These are phyloP conservation scores for Ardeotis arabs DNA, from an alignment of 2,113 vertebrate species.

Conservation along the genomic window DNA sequence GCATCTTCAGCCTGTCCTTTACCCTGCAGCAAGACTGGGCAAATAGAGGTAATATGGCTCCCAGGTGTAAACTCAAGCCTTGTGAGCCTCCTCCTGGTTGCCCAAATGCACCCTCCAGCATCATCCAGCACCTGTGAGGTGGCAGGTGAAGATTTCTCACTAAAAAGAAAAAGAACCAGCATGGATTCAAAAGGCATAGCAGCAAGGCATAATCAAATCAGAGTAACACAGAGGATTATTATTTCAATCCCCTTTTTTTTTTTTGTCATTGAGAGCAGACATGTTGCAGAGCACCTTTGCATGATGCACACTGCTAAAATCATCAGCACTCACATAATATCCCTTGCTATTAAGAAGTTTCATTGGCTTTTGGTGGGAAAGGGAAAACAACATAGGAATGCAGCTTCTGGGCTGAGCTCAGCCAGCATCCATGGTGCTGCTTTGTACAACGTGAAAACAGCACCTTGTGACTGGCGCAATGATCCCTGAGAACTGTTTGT, in stretches of 20 bases:
- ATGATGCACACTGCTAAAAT: not conserved
- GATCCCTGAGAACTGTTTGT: not conserved
- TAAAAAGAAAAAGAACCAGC: not conserved
- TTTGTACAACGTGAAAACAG: accelerated
- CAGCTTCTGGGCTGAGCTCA: not conserved
- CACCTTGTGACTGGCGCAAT: not conserved
- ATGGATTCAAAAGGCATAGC: not conserved
- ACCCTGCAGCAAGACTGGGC: not conserved
- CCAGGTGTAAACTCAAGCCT: not conserved
- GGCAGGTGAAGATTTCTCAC: not conserved
- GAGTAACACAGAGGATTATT: not conserved
- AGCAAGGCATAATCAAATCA: not conserved
- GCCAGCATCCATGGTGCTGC: not conserved
- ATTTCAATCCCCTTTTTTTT: not conserved
- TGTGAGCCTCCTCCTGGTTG: not conserved
- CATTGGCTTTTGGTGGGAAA: not conserved
- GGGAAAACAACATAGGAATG: not conserved
- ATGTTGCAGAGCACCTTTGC: not conserved
- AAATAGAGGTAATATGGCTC: not conserved
- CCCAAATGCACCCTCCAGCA: not conserved
- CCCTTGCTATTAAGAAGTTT: not conserved
- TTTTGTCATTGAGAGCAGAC: not conserved
- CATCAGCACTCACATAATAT: not conserved
- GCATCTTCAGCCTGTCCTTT: not conserved
- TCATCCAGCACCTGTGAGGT: not conserved